phyloP scores from a whole-genome alignment of 1,140 invertebrate genomes.

The Ostrea denselamellosa region DNA sequence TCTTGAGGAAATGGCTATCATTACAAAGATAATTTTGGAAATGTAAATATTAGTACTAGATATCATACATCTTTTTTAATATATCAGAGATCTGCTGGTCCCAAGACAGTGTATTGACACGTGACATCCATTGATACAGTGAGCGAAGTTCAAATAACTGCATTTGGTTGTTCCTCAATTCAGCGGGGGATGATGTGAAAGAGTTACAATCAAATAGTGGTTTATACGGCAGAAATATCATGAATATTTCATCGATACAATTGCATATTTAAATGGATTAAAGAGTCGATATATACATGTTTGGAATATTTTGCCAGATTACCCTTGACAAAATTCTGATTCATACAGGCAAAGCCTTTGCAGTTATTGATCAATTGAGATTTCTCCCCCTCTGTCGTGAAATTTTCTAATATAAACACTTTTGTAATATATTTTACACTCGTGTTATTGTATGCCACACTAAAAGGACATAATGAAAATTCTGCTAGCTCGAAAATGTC shows the following conservation, averaged over 20 bases:
- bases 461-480: too few species aligned
- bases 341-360: background rate
- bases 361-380: background rate
- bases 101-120: background rate
- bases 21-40: too few species aligned
- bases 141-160: background rate
- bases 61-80: background rate
- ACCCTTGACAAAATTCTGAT: background rate
- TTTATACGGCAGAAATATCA: background rate
- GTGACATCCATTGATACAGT: background rate
- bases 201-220: background rate
- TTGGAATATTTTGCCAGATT: background rate
- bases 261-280: slow-evolving; percentile 33
- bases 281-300: slow-evolving; percentile 10
- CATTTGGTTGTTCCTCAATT: slow-evolving; percentile 2
- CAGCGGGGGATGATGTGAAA: slow-evolving; percentile 33
- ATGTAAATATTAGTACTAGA: too few species aligned
- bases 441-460: too few species aligned
- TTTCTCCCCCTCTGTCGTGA: too few species aligned
- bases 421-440: too few species aligned
- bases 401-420: too few species aligned
- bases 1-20: too few species aligned
- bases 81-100: background rate
- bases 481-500: too few species aligned
- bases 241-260: slow-evolving; percentile 25